Base-by-base conservation (phyloP, 2,888 invertebrate genomes). In the Eupithecia subfuscata region DNA sequence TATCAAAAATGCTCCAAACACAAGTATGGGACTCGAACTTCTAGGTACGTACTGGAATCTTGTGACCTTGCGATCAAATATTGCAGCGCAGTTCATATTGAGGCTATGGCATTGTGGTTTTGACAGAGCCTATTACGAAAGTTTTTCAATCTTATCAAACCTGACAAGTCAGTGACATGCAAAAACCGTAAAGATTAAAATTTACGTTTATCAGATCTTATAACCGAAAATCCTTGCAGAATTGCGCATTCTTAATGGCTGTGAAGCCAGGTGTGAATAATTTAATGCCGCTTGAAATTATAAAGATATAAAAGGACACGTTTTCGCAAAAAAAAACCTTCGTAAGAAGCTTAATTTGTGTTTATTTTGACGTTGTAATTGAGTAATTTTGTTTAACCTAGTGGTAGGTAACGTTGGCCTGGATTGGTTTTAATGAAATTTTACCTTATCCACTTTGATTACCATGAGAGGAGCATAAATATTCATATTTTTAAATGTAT, bases 221-320 rank as follows among this genome's bases (percentile, higher is more conserved):
- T 69, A 30, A 75, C 45, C 76, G 4, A n/a, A 77, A 70, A 76
- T 52, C 74, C 48, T 76, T 60, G 73, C 76, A 69, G 75, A 78
- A 75, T 68, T 22, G 56, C 73, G 37, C 37, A 45, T 73, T 70
- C 52, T 40, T 71, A 69, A 75, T 74, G 79, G 78, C 80, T 80
- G 78, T 73, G 76, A 84, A 82, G 79, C 79, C 83, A 81, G 80
- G 80, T 82, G 82, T 74, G 82, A 83, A 83, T 84, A 82, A 79
- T 82, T 84, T 83, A 80, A 71, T 68, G 72, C 79, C 75, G 71
- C 75, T 73, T 86, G 81, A 78, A 84, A 84, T 84, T 77, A 83
- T 83, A 84, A 81, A 84, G 80, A 79, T 79, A 84, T 84, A 85
- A 85, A 85, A 82, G 82, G 83, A 82, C 81, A 83, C n/a, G 74